These are phyloP conservation scores for Ancistrus triradiatus DNA, from an alignment of 2,113 vertebrate genomes.

Conservation along the genomic window DNA sequence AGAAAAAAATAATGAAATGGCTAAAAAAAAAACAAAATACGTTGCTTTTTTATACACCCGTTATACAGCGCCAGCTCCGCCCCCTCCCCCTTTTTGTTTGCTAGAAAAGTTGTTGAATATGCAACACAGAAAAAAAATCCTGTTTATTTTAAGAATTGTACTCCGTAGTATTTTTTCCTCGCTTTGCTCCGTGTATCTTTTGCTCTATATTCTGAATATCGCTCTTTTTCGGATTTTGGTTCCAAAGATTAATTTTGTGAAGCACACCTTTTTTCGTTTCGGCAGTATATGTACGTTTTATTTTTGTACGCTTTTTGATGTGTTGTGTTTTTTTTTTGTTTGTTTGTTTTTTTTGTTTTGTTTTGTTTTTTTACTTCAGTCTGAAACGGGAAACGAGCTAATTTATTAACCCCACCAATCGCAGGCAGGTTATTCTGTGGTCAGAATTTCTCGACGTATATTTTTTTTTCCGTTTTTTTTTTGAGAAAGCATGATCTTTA, in stretches of 20 bases:
- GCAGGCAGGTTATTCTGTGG: slow-evolving; percentile 28
- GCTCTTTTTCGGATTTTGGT: slow-evolving; percentile 39
- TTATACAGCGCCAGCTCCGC: neutral
- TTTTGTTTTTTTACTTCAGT: slow-evolving; percentile 6
- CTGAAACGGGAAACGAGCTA: slow-evolving; percentile 11
- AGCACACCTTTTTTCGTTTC: slow-evolving; percentile 34
- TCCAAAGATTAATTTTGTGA: slow-evolving; percentile 49
- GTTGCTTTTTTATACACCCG: too few species aligned
- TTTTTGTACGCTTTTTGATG: slow-evolving; percentile 34
- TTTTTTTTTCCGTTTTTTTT: slow-evolving; percentile 3
- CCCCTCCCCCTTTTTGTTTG: neutral
- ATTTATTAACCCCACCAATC: slow-evolving; percentile 24
- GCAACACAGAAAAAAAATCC: slow-evolving; percentile 22
- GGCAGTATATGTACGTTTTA: slow-evolving; percentile 26
- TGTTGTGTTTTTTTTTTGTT: slow-evolving; percentile 16
- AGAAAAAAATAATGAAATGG: neutral
- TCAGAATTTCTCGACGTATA: slow-evolving; percentile 17
- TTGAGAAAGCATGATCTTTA: slow-evolving; percentile 13
- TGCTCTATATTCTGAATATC: slow-evolving; percentile 36
- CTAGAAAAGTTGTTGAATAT: slow-evolving; percentile 33
- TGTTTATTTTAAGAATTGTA: slow-evolving; percentile 27
- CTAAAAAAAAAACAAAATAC: neutral
- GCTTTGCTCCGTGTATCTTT: slow-evolving; percentile 18
- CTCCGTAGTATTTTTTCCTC: slow-evolving; percentile 32
- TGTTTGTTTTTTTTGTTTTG: slow-evolving; percentile 30